These are phyloP conservation scores for Poeciliopsis infans DNA, from an alignment of 2,797 vertebrate species.

Conservation along the genomic window DNA sequence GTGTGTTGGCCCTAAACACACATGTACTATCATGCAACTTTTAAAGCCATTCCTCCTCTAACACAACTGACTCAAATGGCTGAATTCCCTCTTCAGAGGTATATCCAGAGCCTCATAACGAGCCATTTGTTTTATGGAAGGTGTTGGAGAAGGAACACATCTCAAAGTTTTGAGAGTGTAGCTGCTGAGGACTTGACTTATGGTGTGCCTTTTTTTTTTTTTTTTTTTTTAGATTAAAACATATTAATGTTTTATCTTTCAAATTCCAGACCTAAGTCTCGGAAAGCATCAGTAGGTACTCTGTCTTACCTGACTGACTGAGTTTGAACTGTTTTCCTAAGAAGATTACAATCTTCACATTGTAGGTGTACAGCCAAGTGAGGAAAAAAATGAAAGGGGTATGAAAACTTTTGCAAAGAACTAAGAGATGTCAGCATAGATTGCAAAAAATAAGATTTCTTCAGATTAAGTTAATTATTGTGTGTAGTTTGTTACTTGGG, in stretches of 20 bases:
- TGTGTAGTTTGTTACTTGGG: constrained; percentile 15
- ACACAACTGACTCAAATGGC: neutral
- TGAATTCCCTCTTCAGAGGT: neutral
- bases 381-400: too few species aligned
- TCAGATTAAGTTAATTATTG: neutral
- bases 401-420: neutral
- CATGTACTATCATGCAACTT: neutral
- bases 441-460: neutral
- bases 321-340: neutral
- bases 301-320: neutral
- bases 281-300: neutral
- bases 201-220: too few species aligned
- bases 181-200: neutral
- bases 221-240: neutral
- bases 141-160: neutral
- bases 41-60: neutral
- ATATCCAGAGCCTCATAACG: neutral
- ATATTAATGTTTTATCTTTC: neutral
- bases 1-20: neutral
- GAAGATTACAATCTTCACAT: neutral
- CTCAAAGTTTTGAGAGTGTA: neutral
- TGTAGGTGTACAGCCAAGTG: neutral
- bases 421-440: neutral
- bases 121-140: neutral
- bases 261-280: neutral